These are phyloP conservation scores for Proctacanthus coquilletti DNA, from an alignment of 1,140 invertebrate genomes.

Conservation along the genomic window DNA sequence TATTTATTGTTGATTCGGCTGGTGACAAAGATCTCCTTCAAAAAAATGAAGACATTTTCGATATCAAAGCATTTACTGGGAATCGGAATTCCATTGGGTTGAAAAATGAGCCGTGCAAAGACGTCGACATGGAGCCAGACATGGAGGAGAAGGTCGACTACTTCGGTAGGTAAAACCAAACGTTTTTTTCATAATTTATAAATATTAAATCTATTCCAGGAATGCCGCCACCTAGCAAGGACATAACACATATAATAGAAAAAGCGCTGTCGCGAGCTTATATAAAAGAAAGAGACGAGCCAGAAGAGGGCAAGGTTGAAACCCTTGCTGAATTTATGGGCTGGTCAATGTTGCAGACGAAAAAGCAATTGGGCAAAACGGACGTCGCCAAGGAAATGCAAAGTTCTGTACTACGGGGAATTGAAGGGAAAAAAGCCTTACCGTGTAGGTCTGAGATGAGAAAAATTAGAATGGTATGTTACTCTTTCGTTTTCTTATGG, in stretches of 20 bases:
- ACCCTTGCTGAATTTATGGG: slow-evolving; percentile 8
- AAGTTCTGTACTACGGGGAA: slow-evolving; percentile 48
- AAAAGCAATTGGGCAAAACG: slow-evolving; percentile 20
- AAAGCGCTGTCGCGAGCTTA: slow-evolving; percentile 1
- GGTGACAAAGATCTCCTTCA: slow-evolving; percentile 18
- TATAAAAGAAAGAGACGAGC: slow-evolving; percentile 7
- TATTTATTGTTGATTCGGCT: slow-evolving; percentile 22
- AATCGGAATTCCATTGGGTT: too few relatives aligned
- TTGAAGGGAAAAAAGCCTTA: slow-evolving; percentile 45
- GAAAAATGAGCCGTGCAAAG: slow-evolving; percentile 1
- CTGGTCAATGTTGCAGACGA: slow-evolving; percentile 9
- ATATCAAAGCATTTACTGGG: too few relatives aligned
- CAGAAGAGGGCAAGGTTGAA: slow-evolving; percentile 9
- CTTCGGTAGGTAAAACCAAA: slow-evolving; percentile 6
- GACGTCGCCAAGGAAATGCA: slow-evolving; percentile 42
- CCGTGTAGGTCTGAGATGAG: slow-evolving; percentile 43
- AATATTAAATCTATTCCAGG: slow-evolving; percentile 6
- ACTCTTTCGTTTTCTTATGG: slow-evolving; percentile 1
- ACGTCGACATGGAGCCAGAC: not conserved
- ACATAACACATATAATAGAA: slow-evolving; percentile 8
- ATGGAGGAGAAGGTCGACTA: slow-evolving; percentile 3
- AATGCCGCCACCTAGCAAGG: slow-evolving; percentile 9
- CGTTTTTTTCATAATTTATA: slow-evolving; percentile 6
- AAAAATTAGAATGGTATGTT: slow-evolving; percentile 40
- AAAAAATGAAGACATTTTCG: slow-evolving; percentile 10